These are phyloP conservation scores for Propithecus coquereli DNA, from an alignment of 2,113 vertebrate genomes.

Conservation along the genomic window DNA sequence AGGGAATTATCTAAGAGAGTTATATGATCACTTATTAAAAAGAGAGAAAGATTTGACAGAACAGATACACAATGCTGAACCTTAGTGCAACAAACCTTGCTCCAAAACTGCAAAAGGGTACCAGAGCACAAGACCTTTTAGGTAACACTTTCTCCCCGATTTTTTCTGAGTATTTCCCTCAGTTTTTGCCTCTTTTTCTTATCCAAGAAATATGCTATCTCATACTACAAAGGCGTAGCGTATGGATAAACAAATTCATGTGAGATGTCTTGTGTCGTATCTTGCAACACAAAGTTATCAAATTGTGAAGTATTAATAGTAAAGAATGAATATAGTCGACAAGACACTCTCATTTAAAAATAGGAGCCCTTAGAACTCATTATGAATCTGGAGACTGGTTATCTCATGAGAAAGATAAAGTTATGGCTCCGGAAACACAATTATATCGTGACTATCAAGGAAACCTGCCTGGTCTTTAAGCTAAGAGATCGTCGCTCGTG, in stretches of 20 bases:
- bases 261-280: background rate
- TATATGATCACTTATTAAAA: background rate
- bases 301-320: background rate
- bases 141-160: background rate
- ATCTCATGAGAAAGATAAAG: background rate
- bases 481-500: background rate
- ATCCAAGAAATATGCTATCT: background rate
- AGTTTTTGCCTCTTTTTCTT: background rate
- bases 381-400: background rate
- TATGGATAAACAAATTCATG: background rate
- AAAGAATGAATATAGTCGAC: background rate
- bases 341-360: background rate
- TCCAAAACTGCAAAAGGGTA: background rate
- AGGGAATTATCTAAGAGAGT: background rate
- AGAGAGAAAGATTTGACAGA: background rate
- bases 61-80: background rate
- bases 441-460: background rate
- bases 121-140: background rate
- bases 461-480: background rate
- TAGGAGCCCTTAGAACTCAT: background rate
- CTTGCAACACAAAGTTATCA: background rate
- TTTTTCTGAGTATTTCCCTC: background rate
- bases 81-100: background rate
- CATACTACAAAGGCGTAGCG: background rate
- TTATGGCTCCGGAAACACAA: background rate